Evolutionary conservation across 1,140 invertebrate genomes (phyloP), one percentile per base, ranked within the genome.

Genomic region (Dryas iulia): DNA sequence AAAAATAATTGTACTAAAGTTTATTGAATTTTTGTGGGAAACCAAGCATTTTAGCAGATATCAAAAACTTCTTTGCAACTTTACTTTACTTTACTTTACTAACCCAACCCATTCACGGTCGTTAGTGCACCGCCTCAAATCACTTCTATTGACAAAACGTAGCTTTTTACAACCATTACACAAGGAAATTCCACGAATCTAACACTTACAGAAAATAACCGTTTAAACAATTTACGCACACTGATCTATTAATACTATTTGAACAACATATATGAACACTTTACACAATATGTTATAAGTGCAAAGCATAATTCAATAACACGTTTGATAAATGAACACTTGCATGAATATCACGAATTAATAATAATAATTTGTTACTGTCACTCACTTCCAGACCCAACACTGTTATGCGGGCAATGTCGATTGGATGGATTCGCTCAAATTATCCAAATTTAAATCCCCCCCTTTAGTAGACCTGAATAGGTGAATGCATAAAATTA

Each of bases 171-270:
- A 73, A 74, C 67, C 76, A 81, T 84, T 63, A 86, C 84, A 89
- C 84, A 63, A 84, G 85, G 86, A 90, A 91, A 86, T 90, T 90
- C 87, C 89, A 90, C 87, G 84, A 88, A 89, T 91, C 89, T 67
- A 80, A 85, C 79, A 84, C 79, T 52, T 61, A 74, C 63, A 73
- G 66, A 54, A 14, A 61, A 56, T 60, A 57, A 62, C 11, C 12
- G 39, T 39, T 7, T 35, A 61, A 31, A 69, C 53, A 33, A 62
- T 39, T 30, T 69, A 53, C 33, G 47, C 66, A 69, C 66, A 69
- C 66, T n/a, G 62, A 30, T 69, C 31, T 62, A 57, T 57, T 69
- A 33, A 47, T 62, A 61, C 11, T 8, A 47, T 47, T 47, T 47
- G 39, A 21, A 47, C 24, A 54, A 69, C 59, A 47, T 47, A 62